Base-by-base conservation (phyloP, 1,140 invertebrate genomes). In the Polyergus mexicanus region DNA sequence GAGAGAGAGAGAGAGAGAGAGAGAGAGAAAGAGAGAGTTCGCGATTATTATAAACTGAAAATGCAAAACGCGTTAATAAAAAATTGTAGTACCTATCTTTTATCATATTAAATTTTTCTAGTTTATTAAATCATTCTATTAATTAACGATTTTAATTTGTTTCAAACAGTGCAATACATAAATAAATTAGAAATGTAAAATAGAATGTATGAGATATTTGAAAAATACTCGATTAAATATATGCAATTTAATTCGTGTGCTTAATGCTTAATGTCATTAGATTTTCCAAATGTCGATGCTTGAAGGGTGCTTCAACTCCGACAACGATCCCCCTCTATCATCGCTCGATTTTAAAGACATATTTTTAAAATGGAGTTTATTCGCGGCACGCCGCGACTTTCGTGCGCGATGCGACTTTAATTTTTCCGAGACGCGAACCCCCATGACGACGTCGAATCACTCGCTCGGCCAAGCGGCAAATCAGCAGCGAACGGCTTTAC, bases 391-490 rank as follows among this genome's bases (percentile, higher is more conserved):
- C 85, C 88, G 54, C 44, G 87, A 89, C 69, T 54, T 60, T 76
- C 58, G 11, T 54, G 4, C 16, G n/a, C 56, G 56, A 89, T 86
- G 62, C 71, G 71, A 84, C 54, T 38, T 86, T 89, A 86, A 89
- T 89, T 89, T 74, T 78, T 58, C 63, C 66, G 38, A 41, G 22
- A 65, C 41, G 32, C 72, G 28, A 62, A 25, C 16, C 22, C 22
- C 71, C 54, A 41, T 32, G 16, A 77, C 44, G 32, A 63, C 8
- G 44, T 38, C 85, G 66, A 62, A 88, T 90, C 84, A 88, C 56
- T 13, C 47, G 72, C 85, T 89, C 60, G 85, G 32, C n/a, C 87
- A 62, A 91, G 90, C 87, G 32, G 78, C 80, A 91, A 91, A 90
- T 91, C 87, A 78, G 38, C 54, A 58, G 71, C 74, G 71, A 69